Evolutionary conservation across 2,797 vertebrate species (phyloP).

Genomic region (Enteromius viviparus): DNA sequence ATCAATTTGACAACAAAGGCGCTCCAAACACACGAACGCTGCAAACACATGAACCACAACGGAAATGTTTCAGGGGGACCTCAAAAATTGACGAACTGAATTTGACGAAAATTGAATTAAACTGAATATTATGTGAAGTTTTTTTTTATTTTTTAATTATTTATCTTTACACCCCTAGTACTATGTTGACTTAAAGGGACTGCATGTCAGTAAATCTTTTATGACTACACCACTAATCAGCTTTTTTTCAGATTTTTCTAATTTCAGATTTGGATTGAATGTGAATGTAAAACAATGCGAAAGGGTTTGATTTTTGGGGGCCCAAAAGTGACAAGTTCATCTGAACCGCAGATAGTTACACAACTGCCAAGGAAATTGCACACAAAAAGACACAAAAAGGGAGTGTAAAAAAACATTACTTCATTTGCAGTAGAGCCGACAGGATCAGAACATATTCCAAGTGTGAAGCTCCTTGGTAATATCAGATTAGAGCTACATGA

Average conservation of each 20-base stretch:
- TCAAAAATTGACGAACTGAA: too few relatives aligned
- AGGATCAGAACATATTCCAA: conserved; percentile 32
- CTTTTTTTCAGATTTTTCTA: neutral
- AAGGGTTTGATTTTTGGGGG: neutral
- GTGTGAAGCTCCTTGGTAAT: conserved; percentile 4
- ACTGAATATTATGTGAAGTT: too few relatives aligned
- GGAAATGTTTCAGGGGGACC: too few relatives aligned
- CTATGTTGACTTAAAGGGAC: neutral
- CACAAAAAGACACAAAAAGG: conserved; percentile 27
- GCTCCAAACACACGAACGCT: too few relatives aligned
- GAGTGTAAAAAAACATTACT: conserved; percentile 5
- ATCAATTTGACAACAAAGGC: too few relatives aligned
- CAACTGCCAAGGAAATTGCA: conserved; percentile 36
- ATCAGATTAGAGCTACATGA: conserved; percentile 57
- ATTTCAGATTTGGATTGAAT: neutral
- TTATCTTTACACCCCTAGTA: neutral
- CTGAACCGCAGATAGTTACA: neutral
- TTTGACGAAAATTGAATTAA: too few relatives aligned
- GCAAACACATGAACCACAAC: too few relatives aligned
- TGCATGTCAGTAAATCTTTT: neutral
- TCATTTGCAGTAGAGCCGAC: conserved; percentile 20
- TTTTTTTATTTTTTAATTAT: too few relatives aligned
- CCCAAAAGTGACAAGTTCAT: neutral
- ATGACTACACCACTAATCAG: neutral
- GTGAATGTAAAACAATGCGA: neutral